Evolutionary conservation across 1,140 invertebrate species (phyloP).

Genomic region (Pogonus chalceus): DNA sequence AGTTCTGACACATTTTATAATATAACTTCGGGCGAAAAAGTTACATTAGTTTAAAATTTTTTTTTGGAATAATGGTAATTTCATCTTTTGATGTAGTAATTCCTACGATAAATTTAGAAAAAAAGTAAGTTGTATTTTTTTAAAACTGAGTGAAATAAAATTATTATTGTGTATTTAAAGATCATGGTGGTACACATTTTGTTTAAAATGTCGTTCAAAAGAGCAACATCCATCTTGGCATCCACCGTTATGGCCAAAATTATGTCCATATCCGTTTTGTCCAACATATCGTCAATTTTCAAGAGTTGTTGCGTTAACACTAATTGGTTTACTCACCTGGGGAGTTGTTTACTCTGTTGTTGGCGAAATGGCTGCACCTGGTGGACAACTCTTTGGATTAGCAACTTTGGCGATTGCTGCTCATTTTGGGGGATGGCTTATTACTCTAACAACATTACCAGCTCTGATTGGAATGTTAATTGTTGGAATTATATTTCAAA

Average conservation of each 20-base stretch:
- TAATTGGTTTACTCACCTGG: constrained; percentile 66
- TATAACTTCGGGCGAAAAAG: no score
- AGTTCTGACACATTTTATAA: no score
- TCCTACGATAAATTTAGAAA: no score
- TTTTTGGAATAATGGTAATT: no score
- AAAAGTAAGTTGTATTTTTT: no score
- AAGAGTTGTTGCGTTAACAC: constrained; percentile 51
- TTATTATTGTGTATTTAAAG: no score
- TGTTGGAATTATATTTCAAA: constrained; percentile 65
- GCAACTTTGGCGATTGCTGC: constrained; percentile 63
- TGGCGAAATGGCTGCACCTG: constrained; percentile 60
- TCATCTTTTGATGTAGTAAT: no score
- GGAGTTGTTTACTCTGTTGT: constrained; percentile 61
- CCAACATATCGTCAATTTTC: constrained; percentile 70
- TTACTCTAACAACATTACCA: constrained; percentile 68
- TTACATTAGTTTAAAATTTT: no score
- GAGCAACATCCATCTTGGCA: constrained; percentile 65
- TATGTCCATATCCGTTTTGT: constrained; percentile 71
- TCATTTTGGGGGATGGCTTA: constrained; percentile 69
- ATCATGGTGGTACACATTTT: constrained; percentile 64
- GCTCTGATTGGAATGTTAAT: constrained; percentile 79
- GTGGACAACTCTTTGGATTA: constrained; percentile 70
- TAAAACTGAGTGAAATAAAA: no score
- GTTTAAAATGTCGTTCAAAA: constrained; percentile 55
- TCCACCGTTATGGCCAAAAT: constrained; percentile 58